Conservation (phyloP, 2,113 vertebrate species). For the Larimichthys crocea region DNA sequence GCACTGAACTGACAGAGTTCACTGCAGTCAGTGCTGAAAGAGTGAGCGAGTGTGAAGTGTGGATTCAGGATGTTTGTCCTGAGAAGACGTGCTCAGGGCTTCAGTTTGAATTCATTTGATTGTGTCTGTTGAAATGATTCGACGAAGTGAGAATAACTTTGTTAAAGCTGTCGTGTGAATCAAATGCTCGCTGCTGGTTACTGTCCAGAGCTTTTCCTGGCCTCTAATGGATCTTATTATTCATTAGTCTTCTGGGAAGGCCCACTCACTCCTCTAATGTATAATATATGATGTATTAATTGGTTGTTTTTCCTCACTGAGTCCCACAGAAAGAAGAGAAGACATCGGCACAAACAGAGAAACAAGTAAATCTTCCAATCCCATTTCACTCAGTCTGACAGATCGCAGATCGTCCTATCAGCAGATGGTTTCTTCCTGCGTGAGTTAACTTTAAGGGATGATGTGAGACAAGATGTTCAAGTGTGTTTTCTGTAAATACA, state of each 20-base stretch:
- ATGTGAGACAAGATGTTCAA: conserved; percentile 18
- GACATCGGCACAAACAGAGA: too few relatives aligned
- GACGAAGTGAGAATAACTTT: not conserved
- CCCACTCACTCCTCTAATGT: conserved; percentile 23
- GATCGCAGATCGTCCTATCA: not conserved
- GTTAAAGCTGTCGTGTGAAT: conserved; percentile 33
- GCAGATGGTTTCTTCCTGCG: not conserved
- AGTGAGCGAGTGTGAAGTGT: conserved; percentile 12
- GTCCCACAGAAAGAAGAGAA: not conserved
- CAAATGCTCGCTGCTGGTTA: not conserved
- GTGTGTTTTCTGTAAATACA: not conserved
- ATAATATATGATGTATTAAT: conserved; percentile 18
- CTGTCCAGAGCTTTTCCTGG: conserved; percentile 18
- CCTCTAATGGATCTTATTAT: conserved; percentile 42
- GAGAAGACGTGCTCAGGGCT: not conserved
- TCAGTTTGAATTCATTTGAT: not conserved
- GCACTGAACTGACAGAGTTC: not conserved
- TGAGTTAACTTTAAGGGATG: not conserved
- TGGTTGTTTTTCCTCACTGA: not conserved
- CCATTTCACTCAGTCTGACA: not conserved
- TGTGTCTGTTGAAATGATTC: not conserved
- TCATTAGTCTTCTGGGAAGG: conserved; percentile 44
- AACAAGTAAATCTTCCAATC: not conserved
- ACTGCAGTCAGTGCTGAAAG: not conserved
- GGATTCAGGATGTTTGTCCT: not conserved